A percentile compares a stretch with the other conserved stretches of the same genome.
Evolutionary conservation across 2,113 vertebrate genomes (phyloP).

Genomic region (Megaceryle maxima): DNA sequence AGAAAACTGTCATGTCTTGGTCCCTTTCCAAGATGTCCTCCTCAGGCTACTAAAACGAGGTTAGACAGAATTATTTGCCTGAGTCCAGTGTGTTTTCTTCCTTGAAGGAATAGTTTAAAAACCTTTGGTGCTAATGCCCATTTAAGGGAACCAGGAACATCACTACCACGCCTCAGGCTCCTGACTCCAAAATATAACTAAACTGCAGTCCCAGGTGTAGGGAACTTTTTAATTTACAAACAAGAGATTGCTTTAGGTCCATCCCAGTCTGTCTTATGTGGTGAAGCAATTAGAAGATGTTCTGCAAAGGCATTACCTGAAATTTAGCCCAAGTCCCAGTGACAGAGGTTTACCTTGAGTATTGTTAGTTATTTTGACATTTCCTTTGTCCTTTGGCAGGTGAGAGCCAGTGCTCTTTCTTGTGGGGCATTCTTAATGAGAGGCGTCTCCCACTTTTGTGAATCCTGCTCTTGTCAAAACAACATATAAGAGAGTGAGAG

Average conservation of each 20-base stretch:
- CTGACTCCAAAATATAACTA: not conserved
- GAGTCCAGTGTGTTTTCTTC: not conserved
- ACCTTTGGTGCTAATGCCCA: not conserved
- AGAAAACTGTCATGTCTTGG: not conserved
- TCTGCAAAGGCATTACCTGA: not conserved
- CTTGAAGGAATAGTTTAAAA: not conserved
- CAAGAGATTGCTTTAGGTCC: not conserved
- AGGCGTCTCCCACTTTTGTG: not conserved
- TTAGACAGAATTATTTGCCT: not conserved
- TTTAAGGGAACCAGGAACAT: not conserved
- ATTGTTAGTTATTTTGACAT: not conserved
- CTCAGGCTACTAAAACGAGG: not conserved
- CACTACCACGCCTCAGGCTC: not conserved
- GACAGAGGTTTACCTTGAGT: not conserved
- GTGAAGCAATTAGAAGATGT: not conserved
- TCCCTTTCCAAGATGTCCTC: not conserved
- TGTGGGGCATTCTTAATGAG: accelerated
- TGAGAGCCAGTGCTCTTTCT: not conserved
- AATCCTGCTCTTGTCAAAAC: not conserved
- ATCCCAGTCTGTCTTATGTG: not conserved
- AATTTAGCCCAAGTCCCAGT: not conserved
- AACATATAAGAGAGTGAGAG: not conserved
- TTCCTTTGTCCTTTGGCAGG: not conserved
- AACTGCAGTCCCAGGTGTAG: not conserved
- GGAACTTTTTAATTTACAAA: not conserved